Evolutionary conservation across 2,113 vertebrate species (phyloP).

Genomic region (Hippocampus mohnikei): DNA sequence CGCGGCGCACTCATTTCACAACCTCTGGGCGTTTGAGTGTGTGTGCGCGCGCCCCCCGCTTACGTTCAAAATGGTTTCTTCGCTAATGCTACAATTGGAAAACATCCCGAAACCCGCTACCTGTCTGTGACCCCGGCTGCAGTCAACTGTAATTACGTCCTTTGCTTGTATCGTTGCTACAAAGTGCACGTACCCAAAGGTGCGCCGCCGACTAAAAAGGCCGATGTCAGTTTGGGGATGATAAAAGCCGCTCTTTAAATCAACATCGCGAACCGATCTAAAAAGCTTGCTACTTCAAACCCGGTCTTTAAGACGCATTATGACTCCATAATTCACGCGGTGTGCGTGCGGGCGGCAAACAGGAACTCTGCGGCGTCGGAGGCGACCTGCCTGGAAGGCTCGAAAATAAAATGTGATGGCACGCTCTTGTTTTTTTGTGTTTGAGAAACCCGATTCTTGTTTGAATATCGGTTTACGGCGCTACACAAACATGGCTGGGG

Average conservation of each 20-base stretch:
- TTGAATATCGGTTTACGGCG: conserved; percentile 65
- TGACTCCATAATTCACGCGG: conserved; percentile 30
- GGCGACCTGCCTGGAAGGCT: conserved; percentile 54
- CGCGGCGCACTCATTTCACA: conserved; percentile 33
- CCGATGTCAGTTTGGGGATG: conserved; percentile 25
- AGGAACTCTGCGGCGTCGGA: conserved; percentile 46
- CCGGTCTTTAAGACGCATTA: conserved; percentile 6
- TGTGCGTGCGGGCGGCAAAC: conserved; percentile 26
- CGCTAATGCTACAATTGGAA: conserved; percentile 61
- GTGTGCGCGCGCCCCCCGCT: background rate
- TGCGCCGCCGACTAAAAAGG: conserved; percentile 18
- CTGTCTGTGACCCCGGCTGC: conserved; percentile 61
- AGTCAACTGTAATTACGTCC: conserved; percentile 28
- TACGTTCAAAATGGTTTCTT: conserved; percentile 46
- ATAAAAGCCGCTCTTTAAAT: conserved; percentile 4
- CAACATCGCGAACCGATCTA: conserved; percentile 25
- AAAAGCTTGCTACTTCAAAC: conserved; percentile 11
- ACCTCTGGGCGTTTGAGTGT: conserved; percentile 32
- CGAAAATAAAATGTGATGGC: conserved; percentile 59
- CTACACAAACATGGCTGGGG: conserved; percentile 55
- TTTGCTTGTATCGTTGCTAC: conserved; percentile 39
- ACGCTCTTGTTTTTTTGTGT: conserved; percentile 63
- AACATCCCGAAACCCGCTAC: conserved; percentile 48
- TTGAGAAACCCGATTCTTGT: conserved; percentile 70
- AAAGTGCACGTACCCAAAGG: conserved; percentile 21